These are phyloP conservation scores for Celastrina argiolus DNA, from an alignment of 2,888 invertebrate genomes.

Conservation along the genomic window DNA sequence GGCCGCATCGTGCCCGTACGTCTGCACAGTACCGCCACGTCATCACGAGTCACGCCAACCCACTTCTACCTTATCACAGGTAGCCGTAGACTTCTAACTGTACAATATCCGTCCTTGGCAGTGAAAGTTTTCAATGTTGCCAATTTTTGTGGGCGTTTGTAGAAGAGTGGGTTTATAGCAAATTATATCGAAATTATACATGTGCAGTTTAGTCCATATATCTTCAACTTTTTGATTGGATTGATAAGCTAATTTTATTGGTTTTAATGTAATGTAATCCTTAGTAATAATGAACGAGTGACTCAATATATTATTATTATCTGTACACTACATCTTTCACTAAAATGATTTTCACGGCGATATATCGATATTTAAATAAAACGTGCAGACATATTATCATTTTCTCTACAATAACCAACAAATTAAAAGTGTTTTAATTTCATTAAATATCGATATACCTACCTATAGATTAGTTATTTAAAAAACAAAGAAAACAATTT, in stretches of 20 bases:
- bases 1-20: constrained; percentile 89
- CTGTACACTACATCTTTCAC: neutral
- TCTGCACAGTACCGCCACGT: constrained; percentile 75
- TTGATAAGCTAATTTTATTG: too few species aligned
- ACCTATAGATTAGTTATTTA: neutral
- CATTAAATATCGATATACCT: constrained; percentile 16
- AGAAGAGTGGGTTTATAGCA: too few species aligned
- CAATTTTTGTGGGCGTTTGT: too few species aligned
- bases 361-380: constrained; percentile 13
- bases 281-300: neutral
- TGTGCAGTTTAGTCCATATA: too few species aligned
- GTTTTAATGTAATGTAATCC: too few species aligned
- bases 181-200: too few species aligned
- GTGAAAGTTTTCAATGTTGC: too few species aligned
- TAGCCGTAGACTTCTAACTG: too few species aligned
- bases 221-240: too few species aligned
- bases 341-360: neutral
- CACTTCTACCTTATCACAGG: too few species aligned
- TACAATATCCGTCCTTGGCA: too few species aligned
- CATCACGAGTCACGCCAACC: neutral
- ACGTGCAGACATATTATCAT: too few species aligned
- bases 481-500: neutral
- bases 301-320: neutral
- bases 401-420: neutral
- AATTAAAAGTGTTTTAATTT: neutral